Evolutionary conservation across 2,797 vertebrate species (phyloP).

Genomic region (Sebastes reedi): DNA sequence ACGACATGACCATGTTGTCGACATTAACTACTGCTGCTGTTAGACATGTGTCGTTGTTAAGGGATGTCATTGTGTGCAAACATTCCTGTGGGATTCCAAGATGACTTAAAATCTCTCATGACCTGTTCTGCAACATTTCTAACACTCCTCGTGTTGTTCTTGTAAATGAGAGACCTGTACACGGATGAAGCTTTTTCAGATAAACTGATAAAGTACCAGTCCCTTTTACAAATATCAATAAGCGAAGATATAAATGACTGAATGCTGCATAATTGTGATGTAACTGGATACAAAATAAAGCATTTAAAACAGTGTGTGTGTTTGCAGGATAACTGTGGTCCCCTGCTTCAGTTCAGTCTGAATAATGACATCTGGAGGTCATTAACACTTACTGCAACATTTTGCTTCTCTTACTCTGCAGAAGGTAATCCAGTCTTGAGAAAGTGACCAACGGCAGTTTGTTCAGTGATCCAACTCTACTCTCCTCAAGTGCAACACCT

Average conservation of each 20-base stretch:
- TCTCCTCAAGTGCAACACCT: not conserved
- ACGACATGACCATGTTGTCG: not conserved
- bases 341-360: not conserved
- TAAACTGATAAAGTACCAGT: not conserved
- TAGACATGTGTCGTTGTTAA: not conserved
- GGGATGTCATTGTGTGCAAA: not conserved
- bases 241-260: not conserved
- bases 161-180: not conserved
- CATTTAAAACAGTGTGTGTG: not conserved
- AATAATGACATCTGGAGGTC: slow-evolving; percentile 61
- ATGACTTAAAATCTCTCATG: not conserved
- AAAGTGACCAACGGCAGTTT: not conserved
- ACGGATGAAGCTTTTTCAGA: not conserved
- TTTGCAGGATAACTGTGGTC: not conserved
- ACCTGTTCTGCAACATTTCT: not conserved
- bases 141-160: not conserved
- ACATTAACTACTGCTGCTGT: not conserved
- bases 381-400: slow-evolving; percentile 42
- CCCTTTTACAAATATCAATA: not conserved
- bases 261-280: not conserved
- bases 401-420: not conserved
- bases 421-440: not conserved
- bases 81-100: not conserved
- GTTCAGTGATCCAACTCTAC: not conserved
- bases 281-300: not conserved